Percentiles rank a stretch among this genome's conserved stretches.
Conservation (phyloP, 2,888 invertebrate genomes). For the Arctia plantaginis region DNA sequence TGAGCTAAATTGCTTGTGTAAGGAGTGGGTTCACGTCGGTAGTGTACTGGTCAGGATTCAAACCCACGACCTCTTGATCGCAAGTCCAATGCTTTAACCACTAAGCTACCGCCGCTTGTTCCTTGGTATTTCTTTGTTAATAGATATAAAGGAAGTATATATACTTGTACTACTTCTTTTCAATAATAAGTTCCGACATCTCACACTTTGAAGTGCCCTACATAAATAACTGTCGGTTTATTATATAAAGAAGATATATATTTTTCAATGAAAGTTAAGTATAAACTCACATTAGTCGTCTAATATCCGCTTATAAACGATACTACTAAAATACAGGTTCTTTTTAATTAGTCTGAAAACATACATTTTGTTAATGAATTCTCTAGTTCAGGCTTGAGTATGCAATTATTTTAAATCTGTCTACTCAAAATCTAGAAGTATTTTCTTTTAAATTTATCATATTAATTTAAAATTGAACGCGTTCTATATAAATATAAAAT, state of each 20-base stretch:
- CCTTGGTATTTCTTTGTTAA: too few species aligned
- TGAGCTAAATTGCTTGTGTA: too few species aligned
- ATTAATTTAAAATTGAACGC: too few species aligned
- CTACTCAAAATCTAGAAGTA: too few species aligned
- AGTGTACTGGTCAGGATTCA: too few species aligned
- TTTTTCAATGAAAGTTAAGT: conserved; percentile 8
- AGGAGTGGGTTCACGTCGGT: too few species aligned
- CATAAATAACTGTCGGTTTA: background rate
- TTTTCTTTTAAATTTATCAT: too few species aligned
- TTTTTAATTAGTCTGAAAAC: conserved; percentile 8
- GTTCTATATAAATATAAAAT: too few species aligned
- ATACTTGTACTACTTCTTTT: background rate
- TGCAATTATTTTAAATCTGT: background rate
- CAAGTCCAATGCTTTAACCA: too few species aligned
- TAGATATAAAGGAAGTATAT: background rate
- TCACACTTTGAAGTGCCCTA: background rate
- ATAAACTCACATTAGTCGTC: conserved; percentile 1
- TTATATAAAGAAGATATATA: conserved; percentile 1
- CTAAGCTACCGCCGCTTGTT: too few species aligned
- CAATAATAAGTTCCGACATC: too few species aligned
- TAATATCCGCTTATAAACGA: conserved; percentile 27
- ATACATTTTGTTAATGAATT: background rate
- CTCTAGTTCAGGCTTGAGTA: background rate
- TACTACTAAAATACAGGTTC: conserved; percentile 3
- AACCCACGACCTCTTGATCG: too few species aligned